Base-by-base conservation (phyloP, 2,888 invertebrate species). In the Scaptomyza flava region DNA sequence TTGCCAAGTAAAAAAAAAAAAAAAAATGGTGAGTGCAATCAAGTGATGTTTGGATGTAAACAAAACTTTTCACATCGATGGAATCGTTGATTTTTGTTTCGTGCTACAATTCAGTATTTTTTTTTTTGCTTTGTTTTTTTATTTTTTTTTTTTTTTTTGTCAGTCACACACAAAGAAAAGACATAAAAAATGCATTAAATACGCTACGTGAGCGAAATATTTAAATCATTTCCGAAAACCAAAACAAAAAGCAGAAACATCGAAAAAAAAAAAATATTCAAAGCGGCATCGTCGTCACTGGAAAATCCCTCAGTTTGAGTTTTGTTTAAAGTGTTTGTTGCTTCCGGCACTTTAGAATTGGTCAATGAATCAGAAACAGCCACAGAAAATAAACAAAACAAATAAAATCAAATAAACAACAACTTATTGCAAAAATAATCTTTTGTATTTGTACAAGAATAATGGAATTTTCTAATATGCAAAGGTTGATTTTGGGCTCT, bases 161-260 rank as follows among this genome's bases (percentile, higher is more conserved):
- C 5, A 9, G 50, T 67, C 70, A 77, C 61, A 65, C 78, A 72
- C 68, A 78, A 84, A 79, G 67, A 65, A 60, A 68, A 56, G 52
- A 57, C 54, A 65, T 60, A 66, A 68, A 61, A 58, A 71, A 65
- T 84, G 75, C 64, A 70, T 68, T 73, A 67, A 68, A 62, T 38
- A 38, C 36, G 58, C 38, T 57, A 79, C 87, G 82, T 82, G 82
- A 60, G 63, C 63, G 46, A 71, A 67, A 79, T 87, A 79, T 62
- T 47, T 1, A 74, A 66, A 53, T 30, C 12, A 51, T 48, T 43
- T 46, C 46, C 23, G 48, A 46, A 51, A 66, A 58, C 36, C 42
- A 30, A 53, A 42, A 58, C 34, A 30, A 9, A 9, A 31, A 48
- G 0, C 3, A 43, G 7, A 45, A 51, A 12, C 11, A 71, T 38